Evolutionary conservation across 2,113 vertebrate species (phyloP), one percentile per base, ranked within the genome.

Genomic region (Lota lota): DNA sequence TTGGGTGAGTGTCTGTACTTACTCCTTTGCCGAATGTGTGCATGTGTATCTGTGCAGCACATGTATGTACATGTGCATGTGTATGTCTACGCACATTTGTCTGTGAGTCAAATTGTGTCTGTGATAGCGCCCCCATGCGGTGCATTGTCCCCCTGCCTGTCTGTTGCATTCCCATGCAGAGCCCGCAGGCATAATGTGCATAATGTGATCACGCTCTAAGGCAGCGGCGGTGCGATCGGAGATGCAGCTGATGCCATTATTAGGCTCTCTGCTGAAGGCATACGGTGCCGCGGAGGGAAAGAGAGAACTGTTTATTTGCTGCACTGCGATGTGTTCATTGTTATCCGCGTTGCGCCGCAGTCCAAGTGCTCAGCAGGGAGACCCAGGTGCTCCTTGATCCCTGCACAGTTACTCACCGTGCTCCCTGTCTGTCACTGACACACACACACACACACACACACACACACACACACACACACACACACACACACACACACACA

Each of bases 151-250:
- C 80, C 47, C 70, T 76, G 76, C 28, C 4, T 33, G 28, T 33
- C 56, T 22, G 54, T 72, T 82, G 58, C 63, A 78, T 79, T 79
- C 69, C 28, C 28, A 33, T 33, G 28, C 28, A 33, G 28, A 33
- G 28, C 28, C 28, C 0, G 79, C 68, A 76, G 2, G 24, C 50
- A 66, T 78, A 75, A 79, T 79, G 76, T 80, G 76, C 77, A 82
- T 84, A 88, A 86, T 81, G 74, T 79, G 85, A 89, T 85, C 80
- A 81, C 19, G 3, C 80, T 80, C 72, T 80, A 72, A 33, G 28
- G 28, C 28, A 14, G 61, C 71, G 73, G 71, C 81, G 67, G 53
- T 40, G 53, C 61, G 82, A 78, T 70, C 73, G 76, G 61, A 84
- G 86, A 77, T 59, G 50, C 59, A 67, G 77, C 69, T 73, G 61